phyloP scores from a whole-genome alignment of 2,797 vertebrate genomes.

The Lateolabrax maculatus region DNA sequence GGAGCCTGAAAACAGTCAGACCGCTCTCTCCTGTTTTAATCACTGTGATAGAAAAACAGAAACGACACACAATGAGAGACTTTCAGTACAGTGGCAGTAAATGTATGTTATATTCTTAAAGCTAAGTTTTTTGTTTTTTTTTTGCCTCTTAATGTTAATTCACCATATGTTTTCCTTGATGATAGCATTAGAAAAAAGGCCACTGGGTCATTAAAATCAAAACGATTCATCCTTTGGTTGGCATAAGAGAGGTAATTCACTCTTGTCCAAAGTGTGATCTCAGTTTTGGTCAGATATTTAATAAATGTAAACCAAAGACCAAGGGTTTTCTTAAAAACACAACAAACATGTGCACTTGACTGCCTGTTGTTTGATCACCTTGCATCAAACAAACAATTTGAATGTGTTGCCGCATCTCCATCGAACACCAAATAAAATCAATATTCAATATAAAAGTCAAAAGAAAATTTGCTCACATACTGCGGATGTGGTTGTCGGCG shows the following conservation, averaged over 20 bases:
- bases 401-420: not conserved
- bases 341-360: too few relatives aligned
- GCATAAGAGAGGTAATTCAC: not conserved
- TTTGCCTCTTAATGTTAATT: not conserved
- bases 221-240: not conserved
- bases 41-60: conserved; percentile 73
- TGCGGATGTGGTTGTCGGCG: conserved; percentile 86
- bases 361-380: not conserved
- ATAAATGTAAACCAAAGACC: too few relatives aligned
- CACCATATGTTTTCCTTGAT: not conserved
- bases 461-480: conserved; percentile 69
- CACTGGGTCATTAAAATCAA: too few relatives aligned
- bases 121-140: too few relatives aligned
- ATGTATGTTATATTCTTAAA: not conserved
- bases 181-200: too few relatives aligned
- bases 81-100: not conserved
- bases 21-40: conserved; percentile 89
- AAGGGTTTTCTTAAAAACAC: too few relatives aligned
- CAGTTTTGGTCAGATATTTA: not conserved
- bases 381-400: not conserved
- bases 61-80: not conserved
- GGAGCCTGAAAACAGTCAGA: conserved; percentile 85
- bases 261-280: not conserved
- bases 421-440: not conserved
- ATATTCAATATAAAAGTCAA: not conserved